phyloP scores from a whole-genome alignment of 2,888 invertebrate genomes.

The Stegana nigrithorax region DNA sequence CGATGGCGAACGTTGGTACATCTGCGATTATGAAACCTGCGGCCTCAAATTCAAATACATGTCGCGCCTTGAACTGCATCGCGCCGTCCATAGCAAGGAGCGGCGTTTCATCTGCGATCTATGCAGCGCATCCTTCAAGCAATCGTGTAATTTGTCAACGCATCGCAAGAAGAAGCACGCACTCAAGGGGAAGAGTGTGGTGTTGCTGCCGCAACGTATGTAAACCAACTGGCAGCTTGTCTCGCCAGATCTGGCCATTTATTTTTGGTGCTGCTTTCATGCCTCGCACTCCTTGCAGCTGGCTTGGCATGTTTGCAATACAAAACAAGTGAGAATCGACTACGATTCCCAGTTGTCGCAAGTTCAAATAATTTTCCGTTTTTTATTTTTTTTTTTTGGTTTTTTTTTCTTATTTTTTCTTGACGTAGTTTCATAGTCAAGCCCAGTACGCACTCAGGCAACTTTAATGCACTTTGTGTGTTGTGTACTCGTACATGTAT shows the following conservation, averaged over 20 bases:
- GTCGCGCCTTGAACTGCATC: conserved; percentile 62
- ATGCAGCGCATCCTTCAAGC: conserved; percentile 62
- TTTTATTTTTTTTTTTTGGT: no score
- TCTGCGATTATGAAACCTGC: conserved; percentile 59
- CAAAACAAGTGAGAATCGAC: not conserved
- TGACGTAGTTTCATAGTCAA: no score
- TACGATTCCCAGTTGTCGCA: not conserved
- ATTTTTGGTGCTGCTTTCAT: not conserved
- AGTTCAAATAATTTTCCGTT: conserved; percentile 4
- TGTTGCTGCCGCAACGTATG: conserved; percentile 51
- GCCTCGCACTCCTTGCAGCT: not conserved
- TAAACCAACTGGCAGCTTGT: conserved; percentile 23
- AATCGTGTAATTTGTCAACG: conserved; percentile 62
- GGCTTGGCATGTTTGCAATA: not conserved
- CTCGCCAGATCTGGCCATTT: no score
- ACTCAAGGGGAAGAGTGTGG: conserved; percentile 55
- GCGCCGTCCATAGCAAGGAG: conserved; percentile 63
- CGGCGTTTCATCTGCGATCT: conserved; percentile 63
- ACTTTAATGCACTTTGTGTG: no score
- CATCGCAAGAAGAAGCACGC: conserved; percentile 63
- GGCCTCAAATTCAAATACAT: conserved; percentile 64
- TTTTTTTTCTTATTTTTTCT: no score
- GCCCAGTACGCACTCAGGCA: no score
- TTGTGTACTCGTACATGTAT: no score
- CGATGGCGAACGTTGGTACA: conserved; percentile 63